These are phyloP conservation scores for Sitta europaea DNA, from an alignment of 2,113 vertebrate species.

Conservation along the genomic window DNA sequence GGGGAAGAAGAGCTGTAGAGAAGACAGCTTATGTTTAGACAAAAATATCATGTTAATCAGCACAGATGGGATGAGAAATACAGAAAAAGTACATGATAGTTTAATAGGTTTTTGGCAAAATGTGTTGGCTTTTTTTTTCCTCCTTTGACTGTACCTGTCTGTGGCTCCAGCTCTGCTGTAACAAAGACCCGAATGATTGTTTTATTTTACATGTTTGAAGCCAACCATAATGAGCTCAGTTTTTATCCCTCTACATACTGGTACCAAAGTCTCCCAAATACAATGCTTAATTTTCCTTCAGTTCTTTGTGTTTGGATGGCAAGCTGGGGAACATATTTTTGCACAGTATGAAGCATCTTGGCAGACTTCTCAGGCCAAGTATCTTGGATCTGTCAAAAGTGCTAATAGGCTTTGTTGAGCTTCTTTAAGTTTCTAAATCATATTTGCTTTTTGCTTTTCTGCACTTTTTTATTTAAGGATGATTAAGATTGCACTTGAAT, in stretches of 20 bases:
- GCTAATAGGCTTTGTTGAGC: constrained; percentile 81
- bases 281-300: constrained; percentile 70
- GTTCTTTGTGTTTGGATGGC: constrained; percentile 79
- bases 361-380: constrained; percentile 81
- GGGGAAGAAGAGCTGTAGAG: constrained; percentile 72
- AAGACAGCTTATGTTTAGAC: constrained; percentile 84
- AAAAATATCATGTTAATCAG: constrained; percentile 84
- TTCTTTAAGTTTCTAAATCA: constrained; percentile 78
- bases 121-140: constrained; percentile 36
- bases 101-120: constrained; percentile 79
- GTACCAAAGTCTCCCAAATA: constrained; percentile 61
- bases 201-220: constrained; percentile 3
- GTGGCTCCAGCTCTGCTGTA: constrained; percentile 6
- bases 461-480: constrained; percentile 59
- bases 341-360: constrained; percentile 81
- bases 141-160: constrained; percentile 70
- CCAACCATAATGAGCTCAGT: constrained; percentile 38
- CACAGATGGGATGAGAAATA: constrained; percentile 83
- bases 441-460: constrained; percentile 78
- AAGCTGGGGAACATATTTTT: constrained; percentile 85
- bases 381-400: constrained; percentile 84
- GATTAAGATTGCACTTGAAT: constrained; percentile 60
- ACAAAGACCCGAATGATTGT: constrained; percentile 4
- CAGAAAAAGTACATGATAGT: constrained; percentile 79
- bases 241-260: constrained; percentile 12